These are phyloP conservation scores for Sebastes baramenuke DNA, from an alignment of 2,797 vertebrate genomes.

Conservation along the genomic window DNA sequence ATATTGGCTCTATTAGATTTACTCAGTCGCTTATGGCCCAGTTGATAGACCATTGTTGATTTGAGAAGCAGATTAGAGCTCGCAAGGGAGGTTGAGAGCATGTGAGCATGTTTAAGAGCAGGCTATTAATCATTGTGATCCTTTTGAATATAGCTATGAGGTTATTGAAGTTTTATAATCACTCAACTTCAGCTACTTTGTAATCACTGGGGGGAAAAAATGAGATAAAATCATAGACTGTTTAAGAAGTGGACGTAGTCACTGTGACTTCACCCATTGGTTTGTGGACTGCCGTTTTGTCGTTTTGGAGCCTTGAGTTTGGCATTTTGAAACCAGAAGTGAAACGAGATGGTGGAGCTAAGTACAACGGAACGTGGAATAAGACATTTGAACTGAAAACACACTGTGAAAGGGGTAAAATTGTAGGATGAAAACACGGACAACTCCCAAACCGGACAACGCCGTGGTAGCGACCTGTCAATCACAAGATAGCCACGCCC, in stretches of 20 bases:
- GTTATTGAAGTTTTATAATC: not conserved
- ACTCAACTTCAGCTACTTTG: not conserved
- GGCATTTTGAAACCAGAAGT: no score
- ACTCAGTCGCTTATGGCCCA: not conserved
- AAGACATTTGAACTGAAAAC: no score
- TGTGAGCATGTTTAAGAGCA: not conserved
- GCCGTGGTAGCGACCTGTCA: no score
- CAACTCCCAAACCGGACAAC: no score
- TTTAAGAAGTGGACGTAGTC: no score
- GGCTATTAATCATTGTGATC: constrained; percentile 2
- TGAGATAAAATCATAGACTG: no score
- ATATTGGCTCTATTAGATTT: constrained; percentile 36
- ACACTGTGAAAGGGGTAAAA: not conserved
- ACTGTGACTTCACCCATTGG: no score
- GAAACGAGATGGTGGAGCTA: no score
- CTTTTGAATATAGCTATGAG: not conserved
- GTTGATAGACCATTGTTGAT: constrained; percentile 10
- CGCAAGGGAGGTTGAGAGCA: not conserved
- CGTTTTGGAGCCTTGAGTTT: no score
- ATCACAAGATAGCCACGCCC: no score
- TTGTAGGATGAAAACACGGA: not conserved
- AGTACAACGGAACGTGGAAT: no score
- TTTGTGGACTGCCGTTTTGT: no score
- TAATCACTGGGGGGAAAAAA: not conserved
- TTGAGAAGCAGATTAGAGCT: constrained; percentile 13